Conservation (phyloP, 2,797 vertebrate genomes). For the Coendou prehensilis region DNA sequence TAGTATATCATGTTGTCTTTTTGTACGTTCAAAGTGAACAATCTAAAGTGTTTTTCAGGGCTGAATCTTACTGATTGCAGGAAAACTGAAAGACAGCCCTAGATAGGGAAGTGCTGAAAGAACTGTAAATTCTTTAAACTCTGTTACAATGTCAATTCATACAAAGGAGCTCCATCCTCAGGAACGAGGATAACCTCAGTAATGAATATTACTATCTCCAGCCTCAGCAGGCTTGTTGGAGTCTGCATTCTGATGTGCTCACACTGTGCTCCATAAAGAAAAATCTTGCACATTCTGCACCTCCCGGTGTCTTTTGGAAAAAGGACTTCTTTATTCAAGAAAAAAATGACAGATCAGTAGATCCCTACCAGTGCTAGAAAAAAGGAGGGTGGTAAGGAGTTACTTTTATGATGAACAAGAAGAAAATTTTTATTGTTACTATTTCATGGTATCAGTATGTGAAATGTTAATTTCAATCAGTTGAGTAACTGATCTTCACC, state of each 20-base stretch:
- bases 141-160: background rate
- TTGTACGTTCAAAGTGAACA: constrained; percentile 15
- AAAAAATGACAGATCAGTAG: background rate
- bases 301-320: background rate
- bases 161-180: background rate
- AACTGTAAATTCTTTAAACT: background rate
- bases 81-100: constrained; percentile 32
- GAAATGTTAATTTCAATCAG: background rate
- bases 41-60: constrained; percentile 35
- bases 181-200: background rate
- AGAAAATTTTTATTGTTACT: background rate
- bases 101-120: constrained; percentile 1
- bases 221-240: background rate
- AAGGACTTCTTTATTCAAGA: background rate
- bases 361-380: background rate
- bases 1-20: background rate
- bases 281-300: background rate
- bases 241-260: background rate
- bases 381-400: background rate
- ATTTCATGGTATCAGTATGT: background rate
- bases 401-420: background rate
- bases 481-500: constrained; percentile 57
- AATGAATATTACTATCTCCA: background rate
- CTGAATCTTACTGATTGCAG: constrained; percentile 40
- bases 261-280: background rate